Percentiles rank a stretch among this genome's conserved stretches.
phyloP scores from a whole-genome alignment of 1,140 invertebrate genomes.

The Drosophila miranda region DNA sequence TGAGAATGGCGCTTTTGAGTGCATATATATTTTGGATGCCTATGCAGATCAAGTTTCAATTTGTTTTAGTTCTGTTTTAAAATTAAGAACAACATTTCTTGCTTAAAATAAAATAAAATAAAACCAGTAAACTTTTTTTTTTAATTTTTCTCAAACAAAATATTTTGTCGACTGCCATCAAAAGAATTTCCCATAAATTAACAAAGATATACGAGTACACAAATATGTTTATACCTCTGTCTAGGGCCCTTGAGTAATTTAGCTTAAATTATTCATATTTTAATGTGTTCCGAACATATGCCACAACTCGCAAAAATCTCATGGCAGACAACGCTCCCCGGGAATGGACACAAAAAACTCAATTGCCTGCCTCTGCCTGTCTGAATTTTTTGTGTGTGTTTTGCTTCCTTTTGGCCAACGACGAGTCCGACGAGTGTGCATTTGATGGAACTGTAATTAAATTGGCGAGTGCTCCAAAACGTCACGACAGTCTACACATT shows the following conservation, averaged over 20 bases:
- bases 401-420: background rate
- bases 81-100: too few relatives aligned
- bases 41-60: too few relatives aligned
- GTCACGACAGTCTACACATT: constrained; percentile 50
- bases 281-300: constrained; percentile 23
- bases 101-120: too few relatives aligned
- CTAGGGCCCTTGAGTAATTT: background rate
- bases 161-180: too few relatives aligned
- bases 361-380: constrained; percentile 31
- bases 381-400: constrained; percentile 35
- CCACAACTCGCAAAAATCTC: constrained; percentile 15
- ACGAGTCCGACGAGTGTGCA: constrained; percentile 34
- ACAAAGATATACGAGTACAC: too few relatives aligned
- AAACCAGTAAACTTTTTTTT: background rate
- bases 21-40: too few relatives aligned
- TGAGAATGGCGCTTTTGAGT: too few relatives aligned
- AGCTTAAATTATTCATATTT: constrained; percentile 54
- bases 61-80: too few relatives aligned
- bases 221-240: too few relatives aligned
- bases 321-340: background rate
- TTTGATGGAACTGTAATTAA: constrained; percentile 52
- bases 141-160: background rate
- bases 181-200: too few relatives aligned
- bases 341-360: constrained; percentile 16
- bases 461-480: constrained; percentile 35